These are phyloP conservation scores for Euwallacea fornicatus DNA, from an alignment of 1,140 invertebrate species.

Conservation along the genomic window DNA sequence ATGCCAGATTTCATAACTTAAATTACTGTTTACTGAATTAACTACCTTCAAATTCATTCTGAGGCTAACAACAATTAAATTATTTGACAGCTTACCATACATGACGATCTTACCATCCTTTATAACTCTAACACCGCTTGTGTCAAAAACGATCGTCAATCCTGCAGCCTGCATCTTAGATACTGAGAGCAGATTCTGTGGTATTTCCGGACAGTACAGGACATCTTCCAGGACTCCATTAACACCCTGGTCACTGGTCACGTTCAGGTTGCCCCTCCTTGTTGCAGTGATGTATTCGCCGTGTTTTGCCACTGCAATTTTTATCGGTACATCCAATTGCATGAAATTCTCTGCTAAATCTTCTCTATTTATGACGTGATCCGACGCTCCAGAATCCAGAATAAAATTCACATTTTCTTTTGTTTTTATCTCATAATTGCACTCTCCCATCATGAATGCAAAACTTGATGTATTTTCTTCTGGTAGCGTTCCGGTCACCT, in stretches of 20 bases:
- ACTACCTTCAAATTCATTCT: not conserved
- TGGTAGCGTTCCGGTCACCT: not conserved
- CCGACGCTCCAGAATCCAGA: not conserved
- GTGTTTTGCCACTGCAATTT: not conserved
- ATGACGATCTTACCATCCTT: not conserved
- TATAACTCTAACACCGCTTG: conserved; percentile 3
- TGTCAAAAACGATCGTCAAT: not conserved
- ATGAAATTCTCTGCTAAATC: not conserved
- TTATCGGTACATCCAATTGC: not conserved
- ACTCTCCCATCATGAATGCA: not conserved
- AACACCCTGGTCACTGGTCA: not conserved
- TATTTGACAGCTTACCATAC: not conserved
- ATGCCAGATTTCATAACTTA: conserved; percentile 32
- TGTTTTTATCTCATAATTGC: not conserved
- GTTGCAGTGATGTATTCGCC: not conserved
- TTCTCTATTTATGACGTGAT: not conserved
- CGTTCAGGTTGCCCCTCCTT: not conserved
- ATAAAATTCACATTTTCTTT: not conserved
- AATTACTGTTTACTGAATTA: conserved; percentile 3
- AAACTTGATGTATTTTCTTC: not conserved
- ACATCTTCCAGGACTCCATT: conserved; percentile 6
- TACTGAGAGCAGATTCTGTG: not conserved
- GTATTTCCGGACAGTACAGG: conserved; percentile 1
- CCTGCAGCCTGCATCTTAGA: not conserved
- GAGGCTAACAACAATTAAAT: not conserved